phyloP scores from a whole-genome alignment of 1,140 invertebrate genomes.

The Physella acuta region DNA sequence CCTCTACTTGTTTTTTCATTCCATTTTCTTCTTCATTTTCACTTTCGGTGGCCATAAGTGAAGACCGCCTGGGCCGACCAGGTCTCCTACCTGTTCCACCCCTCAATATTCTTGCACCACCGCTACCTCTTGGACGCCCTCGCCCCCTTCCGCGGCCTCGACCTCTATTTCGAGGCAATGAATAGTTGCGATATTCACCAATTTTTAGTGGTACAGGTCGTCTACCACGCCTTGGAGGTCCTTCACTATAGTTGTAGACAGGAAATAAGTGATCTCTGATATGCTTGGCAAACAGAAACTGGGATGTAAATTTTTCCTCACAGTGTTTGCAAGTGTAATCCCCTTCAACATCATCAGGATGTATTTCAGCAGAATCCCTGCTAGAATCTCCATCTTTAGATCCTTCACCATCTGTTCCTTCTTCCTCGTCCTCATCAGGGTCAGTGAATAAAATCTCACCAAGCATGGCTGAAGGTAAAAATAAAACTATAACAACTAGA shows the following conservation, averaged over 20 bases:
- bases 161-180: constrained; percentile 23
- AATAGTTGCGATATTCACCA: constrained; percentile 1
- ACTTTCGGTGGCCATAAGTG: background rate
- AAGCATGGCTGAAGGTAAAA: constrained; percentile 23
- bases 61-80: constrained; percentile 18
- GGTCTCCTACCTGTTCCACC: constrained; percentile 21
- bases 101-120: constrained; percentile 3
- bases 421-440: background rate
- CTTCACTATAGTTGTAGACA: constrained; percentile 23
- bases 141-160: constrained; percentile 26
- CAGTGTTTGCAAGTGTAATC: constrained; percentile 37
- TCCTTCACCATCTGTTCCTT: constrained; percentile 10
- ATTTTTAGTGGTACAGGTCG: constrained; percentile 12
- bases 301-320: constrained; percentile 32
- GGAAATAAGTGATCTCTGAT: constrained; percentile 41
- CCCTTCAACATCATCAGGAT: constrained; percentile 19
- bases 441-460: constrained; percentile 23
- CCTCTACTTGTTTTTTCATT: background rate
- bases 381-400: constrained; percentile 1
- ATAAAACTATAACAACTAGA: too few species aligned
- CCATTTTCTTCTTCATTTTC: constrained; percentile 18
- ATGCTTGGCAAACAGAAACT: constrained; percentile 40
- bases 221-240: constrained; percentile 19
- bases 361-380: background rate
- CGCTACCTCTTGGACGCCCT: constrained; percentile 19